Base-by-base conservation (phyloP, 1,140 invertebrate genomes). In the Calliopsis andreniformis region DNA sequence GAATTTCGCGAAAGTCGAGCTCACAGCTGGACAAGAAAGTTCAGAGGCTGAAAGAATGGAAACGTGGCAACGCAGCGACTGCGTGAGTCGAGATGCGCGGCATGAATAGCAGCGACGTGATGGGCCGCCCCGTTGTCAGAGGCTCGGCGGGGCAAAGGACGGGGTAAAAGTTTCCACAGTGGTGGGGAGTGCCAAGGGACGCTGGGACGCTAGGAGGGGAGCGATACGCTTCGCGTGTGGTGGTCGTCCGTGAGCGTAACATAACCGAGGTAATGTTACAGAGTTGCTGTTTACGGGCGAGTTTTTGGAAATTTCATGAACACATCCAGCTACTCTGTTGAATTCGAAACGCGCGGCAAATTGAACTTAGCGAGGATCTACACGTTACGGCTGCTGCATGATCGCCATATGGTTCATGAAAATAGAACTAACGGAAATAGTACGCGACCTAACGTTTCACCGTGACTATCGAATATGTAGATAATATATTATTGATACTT, bases 41-140 rank as follows among this genome's bases (percentile, higher is more conserved):
- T 55, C 63, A 45, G 62, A 45, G 49, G 49, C 51, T 49, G 32
- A 39, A 28, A 30, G 20, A 14, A 63, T 5, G 47, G 18, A 79
- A 64, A 78, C 53, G 70, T 79, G 86, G 77, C 87, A 88, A 87
- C 87, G 43, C 20, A 42, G 83, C 69, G 53, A 71, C 83, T 88
- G 81, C 86, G 86, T 87, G 85, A 79, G 83, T 56, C 78, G 78
- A 82, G 81, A 86, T 87, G 87, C 87, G 87, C 87, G 80, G 85
- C 68, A 85, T 83, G 83, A 87, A 86, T 87, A 86, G 73, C 81
- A 68, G 43, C 76, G 58, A 75, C 73, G 75, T 83, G 78, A 73
- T 72, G 62, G 69, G 82, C 63, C 47, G 47, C 30, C 53, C 58
- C 45, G 55, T 63, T 49, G 66, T 82, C 49, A 63, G 67, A 30